phyloP scores from a whole-genome alignment of 2,797 vertebrate genomes.

The Urocyon cinereoargenteus region DNA sequence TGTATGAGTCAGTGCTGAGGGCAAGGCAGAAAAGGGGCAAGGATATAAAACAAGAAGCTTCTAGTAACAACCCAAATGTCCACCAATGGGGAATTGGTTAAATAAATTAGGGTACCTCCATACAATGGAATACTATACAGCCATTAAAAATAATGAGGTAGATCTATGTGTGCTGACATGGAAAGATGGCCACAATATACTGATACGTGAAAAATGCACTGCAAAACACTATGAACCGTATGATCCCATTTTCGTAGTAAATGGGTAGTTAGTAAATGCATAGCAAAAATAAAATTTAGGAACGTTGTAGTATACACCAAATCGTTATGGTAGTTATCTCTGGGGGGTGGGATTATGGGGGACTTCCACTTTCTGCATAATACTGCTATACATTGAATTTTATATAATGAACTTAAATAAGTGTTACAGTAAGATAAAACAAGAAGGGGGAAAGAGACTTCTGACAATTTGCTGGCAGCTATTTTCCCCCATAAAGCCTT shows the following conservation, averaged over 20 bases:
- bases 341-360: slow-evolving; percentile 83
- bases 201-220: slow-evolving; percentile 81
- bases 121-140: slow-evolving; percentile 77
- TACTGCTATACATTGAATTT: slow-evolving; percentile 76
- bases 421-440: slow-evolving; percentile 59
- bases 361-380: slow-evolving; percentile 83
- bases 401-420: slow-evolving; percentile 68
- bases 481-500: slow-evolving; percentile 84
- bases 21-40: slow-evolving; percentile 61
- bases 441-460: slow-evolving; percentile 70
- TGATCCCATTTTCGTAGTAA: slow-evolving; percentile 79
- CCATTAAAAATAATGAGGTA: slow-evolving; percentile 80
- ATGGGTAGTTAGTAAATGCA: slow-evolving; percentile 84
- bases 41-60: slow-evolving; percentile 70
- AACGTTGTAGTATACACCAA: slow-evolving; percentile 78
- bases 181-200: slow-evolving; percentile 79
- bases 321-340: slow-evolving; percentile 78
- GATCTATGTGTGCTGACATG: slow-evolving; percentile 82
- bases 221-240: slow-evolving; percentile 82
- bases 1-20: slow-evolving; percentile 97
- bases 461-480: slow-evolving; percentile 77
- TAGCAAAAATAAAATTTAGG: slow-evolving; percentile 83
- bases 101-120: slow-evolving; percentile 79
- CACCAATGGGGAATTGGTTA: slow-evolving; percentile 77
- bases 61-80: slow-evolving; percentile 68